Evolutionary conservation across 2,888 invertebrate species (phyloP).

Genomic region (Lasioglossum calceatum): DNA sequence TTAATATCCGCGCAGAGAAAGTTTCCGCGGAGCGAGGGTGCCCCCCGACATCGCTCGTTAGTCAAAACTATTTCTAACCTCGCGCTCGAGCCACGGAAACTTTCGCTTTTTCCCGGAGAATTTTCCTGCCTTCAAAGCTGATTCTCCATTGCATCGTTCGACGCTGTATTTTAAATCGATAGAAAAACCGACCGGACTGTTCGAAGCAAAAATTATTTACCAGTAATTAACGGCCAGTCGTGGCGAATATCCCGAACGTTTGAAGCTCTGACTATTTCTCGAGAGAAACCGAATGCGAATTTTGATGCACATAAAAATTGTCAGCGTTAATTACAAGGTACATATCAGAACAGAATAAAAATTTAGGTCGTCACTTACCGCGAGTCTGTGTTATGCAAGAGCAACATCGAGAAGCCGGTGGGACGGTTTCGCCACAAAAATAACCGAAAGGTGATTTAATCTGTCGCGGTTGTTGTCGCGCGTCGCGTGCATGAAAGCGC

Average conservation of each 20-base stretch:
- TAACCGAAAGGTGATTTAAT: neutral
- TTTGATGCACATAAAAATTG: neutral
- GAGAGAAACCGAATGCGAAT: neutral
- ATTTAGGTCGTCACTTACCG: neutral
- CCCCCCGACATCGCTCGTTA: neutral
- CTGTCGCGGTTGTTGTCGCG: conserved; percentile 8
- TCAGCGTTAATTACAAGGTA: neutral
- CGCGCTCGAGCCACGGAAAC: neutral
- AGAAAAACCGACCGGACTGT: neutral
- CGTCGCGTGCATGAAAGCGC: neutral
- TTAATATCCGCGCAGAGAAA: neutral
- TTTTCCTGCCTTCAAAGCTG: neutral
- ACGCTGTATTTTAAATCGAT: neutral
- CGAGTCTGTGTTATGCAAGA: neutral
- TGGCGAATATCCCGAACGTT: neutral
- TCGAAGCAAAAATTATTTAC: neutral
- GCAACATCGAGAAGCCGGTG: neutral
- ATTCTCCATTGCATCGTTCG: neutral
- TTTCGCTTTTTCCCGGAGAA: neutral
- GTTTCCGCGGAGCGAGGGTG: neutral
- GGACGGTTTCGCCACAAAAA: neutral
- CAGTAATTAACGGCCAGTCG: neutral
- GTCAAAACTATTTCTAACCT: conserved; percentile 1
- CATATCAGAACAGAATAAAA: neutral
- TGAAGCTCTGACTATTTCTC: neutral